Evolutionary conservation across 2,113 vertebrate genomes (phyloP), one percentile per base, ranked within the genome.

Genomic region (Peromyscus polionotus): DNA sequence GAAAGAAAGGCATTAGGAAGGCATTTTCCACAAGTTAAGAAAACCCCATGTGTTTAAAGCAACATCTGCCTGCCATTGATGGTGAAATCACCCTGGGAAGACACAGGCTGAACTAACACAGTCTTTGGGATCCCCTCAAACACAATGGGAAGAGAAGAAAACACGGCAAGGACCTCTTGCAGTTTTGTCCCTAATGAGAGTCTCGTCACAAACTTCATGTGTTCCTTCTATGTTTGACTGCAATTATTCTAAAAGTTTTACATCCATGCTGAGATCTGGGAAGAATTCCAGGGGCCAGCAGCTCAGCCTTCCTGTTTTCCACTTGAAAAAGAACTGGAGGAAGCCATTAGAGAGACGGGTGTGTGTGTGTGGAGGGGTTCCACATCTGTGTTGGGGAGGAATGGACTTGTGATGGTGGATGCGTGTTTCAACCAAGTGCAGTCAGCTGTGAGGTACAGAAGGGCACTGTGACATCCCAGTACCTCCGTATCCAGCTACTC

Each of bases 201-300:
- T 77, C 59, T 86, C 22, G 0, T 81, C 73, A 85, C 87, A 75
- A 93, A 77, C 19, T 54, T 68, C 70, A 75, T 81, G 33, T 76
- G 68, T n/a, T 70, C 65, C 86, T 88, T 94, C 94, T 70, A 3
- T 54, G 87, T 93, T 67, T 24, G 59, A 91, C 65, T 39, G 63
- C 72, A 65, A 67, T 94, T 88, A 90, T n/a, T 42, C n/a, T 7
- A 22, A 54, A 59, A 86, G n/a, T 63, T 39, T 14, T n/a, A 79
- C 0, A 33, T 3, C 28, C 19, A 59, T 17, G 3, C 87, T 5
- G 67, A 75, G n/a, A 16, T 73, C 54, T 48, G 79, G 83, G 39
- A 31, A 51, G 67, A 20, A 2, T n/a, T 9, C 28, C 20, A 0
- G 54, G 0, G 59, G 24, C 57, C 48, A 3, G 28, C 19, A 19